Percentiles rank a stretch among this genome's conserved stretches.
These are phyloP conservation scores for Aphelinus atriplicis DNA, from an alignment of 1,140 invertebrate species.

Conservation along the genomic window DNA sequence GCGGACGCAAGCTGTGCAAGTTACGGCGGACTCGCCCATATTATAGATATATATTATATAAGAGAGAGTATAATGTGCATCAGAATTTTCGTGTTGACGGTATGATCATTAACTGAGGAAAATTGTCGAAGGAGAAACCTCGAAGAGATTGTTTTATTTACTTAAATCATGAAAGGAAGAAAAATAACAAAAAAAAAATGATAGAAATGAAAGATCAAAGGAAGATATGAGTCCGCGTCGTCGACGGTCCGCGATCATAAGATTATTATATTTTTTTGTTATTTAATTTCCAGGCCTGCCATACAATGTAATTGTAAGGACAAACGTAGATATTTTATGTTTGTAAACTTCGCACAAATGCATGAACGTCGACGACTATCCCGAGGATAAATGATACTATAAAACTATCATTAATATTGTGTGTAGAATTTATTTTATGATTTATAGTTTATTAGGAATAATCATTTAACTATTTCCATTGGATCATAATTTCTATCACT, in stretches of 20 bases:
- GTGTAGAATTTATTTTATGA: conserved; percentile 33
- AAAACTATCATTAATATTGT: conserved; percentile 1
- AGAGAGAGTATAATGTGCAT: neutral
- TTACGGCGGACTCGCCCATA: too few species aligned
- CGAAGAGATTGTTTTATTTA: conserved; percentile 41
- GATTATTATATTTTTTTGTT: conserved; percentile 11
- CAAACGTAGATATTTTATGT: conserved; percentile 22
- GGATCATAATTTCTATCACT: conserved; percentile 12
- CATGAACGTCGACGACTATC: conserved; percentile 17
- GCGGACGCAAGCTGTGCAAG: too few species aligned
- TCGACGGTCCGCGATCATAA: conserved; percentile 5
- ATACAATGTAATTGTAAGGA: conserved; percentile 37
- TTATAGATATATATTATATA: neutral
- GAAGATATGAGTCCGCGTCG: conserved; percentile 4
- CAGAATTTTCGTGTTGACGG: neutral
- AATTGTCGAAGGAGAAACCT: conserved; percentile 9
- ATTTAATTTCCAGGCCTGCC: conserved; percentile 35
- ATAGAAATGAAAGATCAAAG: neutral
- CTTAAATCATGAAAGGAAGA: conserved; percentile 22
- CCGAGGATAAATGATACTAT: conserved; percentile 1
- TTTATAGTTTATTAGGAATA: conserved; percentile 17
- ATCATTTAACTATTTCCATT: conserved; percentile 12
- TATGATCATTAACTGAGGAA: neutral
- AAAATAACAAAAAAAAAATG: neutral
- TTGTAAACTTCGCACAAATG: conserved; percentile 8